phyloP scores from a whole-genome alignment of 2,797 vertebrate species.

The Philypnodon macrostomus region DNA sequence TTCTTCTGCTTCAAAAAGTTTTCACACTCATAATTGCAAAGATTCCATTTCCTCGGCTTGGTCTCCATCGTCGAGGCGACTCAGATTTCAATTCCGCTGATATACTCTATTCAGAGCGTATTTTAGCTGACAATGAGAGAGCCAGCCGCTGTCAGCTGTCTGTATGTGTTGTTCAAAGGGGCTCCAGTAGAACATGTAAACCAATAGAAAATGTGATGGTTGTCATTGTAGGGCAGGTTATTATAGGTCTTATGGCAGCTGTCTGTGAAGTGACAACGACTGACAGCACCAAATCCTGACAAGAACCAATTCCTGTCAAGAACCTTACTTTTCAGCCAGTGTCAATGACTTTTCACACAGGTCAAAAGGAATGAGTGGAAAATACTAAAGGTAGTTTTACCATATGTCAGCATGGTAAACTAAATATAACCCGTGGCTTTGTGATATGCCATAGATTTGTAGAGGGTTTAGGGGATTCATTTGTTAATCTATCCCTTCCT shows the following conservation, averaged over 20 bases:
- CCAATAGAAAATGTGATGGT: neutral
- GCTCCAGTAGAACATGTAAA: conserved; percentile 12
- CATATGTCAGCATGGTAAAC: too few species aligned
- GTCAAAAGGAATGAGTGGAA: neutral
- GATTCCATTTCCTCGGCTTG: conserved; percentile 40
- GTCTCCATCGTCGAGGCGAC: conserved; percentile 34
- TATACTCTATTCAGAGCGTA: conserved; percentile 14
- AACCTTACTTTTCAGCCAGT: neutral
- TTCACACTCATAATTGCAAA: conserved; percentile 43
- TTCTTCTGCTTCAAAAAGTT: too few species aligned
- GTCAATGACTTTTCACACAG: neutral
- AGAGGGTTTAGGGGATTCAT: too few species aligned
- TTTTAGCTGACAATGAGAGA: conserved; percentile 31
- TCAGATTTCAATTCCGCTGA: conserved; percentile 34
- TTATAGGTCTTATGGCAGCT: neutral
- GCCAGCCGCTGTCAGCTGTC: conserved; percentile 22
- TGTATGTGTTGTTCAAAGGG: conserved; percentile 4
- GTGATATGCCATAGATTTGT: too few species aligned
- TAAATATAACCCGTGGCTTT: too few species aligned
- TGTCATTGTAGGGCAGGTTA: neutral
- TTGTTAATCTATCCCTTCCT: too few species aligned
- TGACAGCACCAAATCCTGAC: conserved; percentile 3
- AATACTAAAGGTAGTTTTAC: too few species aligned
- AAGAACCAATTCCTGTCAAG: neutral
- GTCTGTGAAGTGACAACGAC: neutral